Base-by-base conservation (phyloP, 2,888 invertebrate species). In the Mythimna impura region DNA sequence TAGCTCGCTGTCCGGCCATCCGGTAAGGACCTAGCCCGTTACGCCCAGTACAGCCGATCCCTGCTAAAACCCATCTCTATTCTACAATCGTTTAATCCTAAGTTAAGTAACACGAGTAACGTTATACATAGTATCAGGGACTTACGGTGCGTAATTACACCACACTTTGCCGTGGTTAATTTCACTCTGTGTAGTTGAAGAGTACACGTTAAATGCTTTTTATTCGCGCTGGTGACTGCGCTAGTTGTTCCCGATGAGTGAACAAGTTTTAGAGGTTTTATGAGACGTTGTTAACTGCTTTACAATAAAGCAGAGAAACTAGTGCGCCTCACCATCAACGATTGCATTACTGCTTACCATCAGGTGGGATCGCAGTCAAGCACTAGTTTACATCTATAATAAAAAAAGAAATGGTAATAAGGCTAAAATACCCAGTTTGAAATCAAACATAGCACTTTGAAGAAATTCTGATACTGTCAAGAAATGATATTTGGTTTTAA, bases 91-190 rank as follows among this genome's bases (percentile, higher is more conserved):
- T 62, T 63, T 67, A 63, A 61, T 20, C 57, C 47, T 50, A 36
- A 63, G 61, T 30, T 20, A 57, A 58, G 65, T 67, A 71, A 60
- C 54, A 20, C 30, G n/a, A 52, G 17, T 67, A 67, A 50, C 64
- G 61, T 60, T 52, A 58, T 20, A 25, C 17, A 34, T 61, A 36
- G 52, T 73, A 66, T 47, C 43, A 67, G 43, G 60, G 54, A 22
- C 43, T 50, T 25, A 30, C 64, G 14, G 54, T 71, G 61, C 61
- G 73, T 86, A 82, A 85, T 87, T 88, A 82, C 80, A 76, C 79
- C 73, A 84, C 83, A 84, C 81, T 87, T 78, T 64, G 55, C 75
- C 50, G 52, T 66, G 69, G 80, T 76, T 81, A 87, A 87, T 87
- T 88, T 81, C 67, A 62, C 82, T 80, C 78, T 77, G 67, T 68